A percentile compares a stretch with the other conserved stretches of the same genome.
phyloP scores from a whole-genome alignment of 2,797 vertebrate genomes.

The Menidia menidia region DNA sequence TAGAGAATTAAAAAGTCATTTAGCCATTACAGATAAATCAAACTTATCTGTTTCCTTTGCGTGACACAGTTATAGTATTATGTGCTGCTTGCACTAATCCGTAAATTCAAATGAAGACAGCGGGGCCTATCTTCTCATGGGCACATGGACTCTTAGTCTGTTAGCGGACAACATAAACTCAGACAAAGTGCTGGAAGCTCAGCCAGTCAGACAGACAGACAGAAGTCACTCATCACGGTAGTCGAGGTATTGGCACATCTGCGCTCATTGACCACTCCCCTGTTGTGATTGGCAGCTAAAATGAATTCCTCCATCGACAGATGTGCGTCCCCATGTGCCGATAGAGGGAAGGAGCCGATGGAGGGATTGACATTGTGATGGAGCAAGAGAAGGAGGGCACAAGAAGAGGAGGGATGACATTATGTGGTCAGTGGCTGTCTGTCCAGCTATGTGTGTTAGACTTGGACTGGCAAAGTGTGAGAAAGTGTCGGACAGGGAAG shows the following conservation, averaged over 20 bases:
- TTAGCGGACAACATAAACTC: slow-evolving; percentile 1
- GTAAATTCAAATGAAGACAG: slow-evolving; percentile 7
- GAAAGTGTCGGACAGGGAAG: slow-evolving; percentile 6
- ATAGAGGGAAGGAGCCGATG: slow-evolving; percentile 65
- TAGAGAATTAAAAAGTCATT: no score
- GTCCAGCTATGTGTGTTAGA: slow-evolving; percentile 26
- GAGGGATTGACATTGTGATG: slow-evolving; percentile 77
- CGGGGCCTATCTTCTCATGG: neutral
- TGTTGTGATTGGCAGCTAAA: slow-evolving; percentile 79
- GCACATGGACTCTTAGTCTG: neutral
- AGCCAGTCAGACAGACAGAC: slow-evolving; percentile 46
- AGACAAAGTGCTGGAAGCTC: slow-evolving; percentile 31
- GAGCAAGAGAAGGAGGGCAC: slow-evolving; percentile 59
- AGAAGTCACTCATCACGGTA: slow-evolving; percentile 75
- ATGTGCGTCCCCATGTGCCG: slow-evolving; percentile 68
- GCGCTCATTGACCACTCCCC: slow-evolving; percentile 72
- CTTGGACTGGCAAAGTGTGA: slow-evolving; percentile 7
- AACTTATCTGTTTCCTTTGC: no score
- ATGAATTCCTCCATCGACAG: slow-evolving; percentile 81
- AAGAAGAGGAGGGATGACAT: slow-evolving; percentile 62
- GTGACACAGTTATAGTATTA: neutral
- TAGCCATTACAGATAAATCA: no score
- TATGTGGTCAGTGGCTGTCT: slow-evolving; percentile 46
- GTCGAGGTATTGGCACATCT: slow-evolving; percentile 76
- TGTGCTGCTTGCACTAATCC: neutral